Conservation (phyloP, 2,113 vertebrate genomes). For the Pterocles gutturalis region DNA sequence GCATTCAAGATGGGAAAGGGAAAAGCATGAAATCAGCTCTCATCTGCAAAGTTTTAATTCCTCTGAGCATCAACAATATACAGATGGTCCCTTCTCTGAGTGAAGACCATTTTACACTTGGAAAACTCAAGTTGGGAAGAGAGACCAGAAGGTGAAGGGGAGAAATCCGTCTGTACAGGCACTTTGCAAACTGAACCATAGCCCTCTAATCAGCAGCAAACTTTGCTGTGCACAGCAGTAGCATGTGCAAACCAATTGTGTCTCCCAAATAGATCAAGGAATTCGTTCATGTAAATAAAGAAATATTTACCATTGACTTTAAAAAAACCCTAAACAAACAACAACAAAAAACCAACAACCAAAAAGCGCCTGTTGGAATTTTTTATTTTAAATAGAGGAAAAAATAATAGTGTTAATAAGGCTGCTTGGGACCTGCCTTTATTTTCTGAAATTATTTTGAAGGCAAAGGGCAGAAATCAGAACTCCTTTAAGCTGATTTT, state of each 20-base stretch:
- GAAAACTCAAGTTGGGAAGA: not conserved
- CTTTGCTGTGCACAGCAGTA: not conserved
- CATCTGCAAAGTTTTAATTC: not conserved
- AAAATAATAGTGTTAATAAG: not conserved
- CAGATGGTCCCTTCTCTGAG: constrained; percentile 28
- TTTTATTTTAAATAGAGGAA: not conserved
- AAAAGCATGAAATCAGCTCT: not conserved
- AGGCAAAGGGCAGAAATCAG: not conserved
- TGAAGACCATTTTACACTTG: constrained; percentile 15
- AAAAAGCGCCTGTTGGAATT: not conserved
- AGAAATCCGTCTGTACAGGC: not conserved
- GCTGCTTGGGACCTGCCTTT: not conserved
- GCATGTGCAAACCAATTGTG: not conserved
- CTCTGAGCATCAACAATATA: not conserved
- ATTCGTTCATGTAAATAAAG: not conserved
- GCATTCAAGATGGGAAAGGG: not conserved
- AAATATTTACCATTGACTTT: not conserved
- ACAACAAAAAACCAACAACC: no score
- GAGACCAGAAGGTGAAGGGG: constrained; percentile 7
- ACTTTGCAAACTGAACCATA: not conserved
- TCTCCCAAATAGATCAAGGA: not conserved
- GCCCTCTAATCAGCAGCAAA: constrained; percentile 18
- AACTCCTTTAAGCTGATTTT: not conserved
- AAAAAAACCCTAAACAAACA: not conserved
- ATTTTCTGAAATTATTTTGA: not conserved